Percentiles rank a stretch among this genome's conserved stretches.
Conservation (phyloP, 2,888 invertebrate species). For the Danaus chrysippus region DNA sequence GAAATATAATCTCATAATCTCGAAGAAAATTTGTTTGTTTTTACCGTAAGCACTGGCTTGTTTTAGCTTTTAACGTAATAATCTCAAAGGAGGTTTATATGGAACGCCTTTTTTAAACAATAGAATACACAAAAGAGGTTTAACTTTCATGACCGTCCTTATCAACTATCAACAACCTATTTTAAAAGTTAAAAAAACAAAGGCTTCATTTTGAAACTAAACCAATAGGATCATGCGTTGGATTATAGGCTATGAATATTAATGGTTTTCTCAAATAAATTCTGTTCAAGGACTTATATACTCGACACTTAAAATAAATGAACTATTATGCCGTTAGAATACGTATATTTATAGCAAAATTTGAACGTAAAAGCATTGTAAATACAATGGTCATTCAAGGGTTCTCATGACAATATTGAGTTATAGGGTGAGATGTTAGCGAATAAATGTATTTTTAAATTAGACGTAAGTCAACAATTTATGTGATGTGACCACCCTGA, state of each 20-base stretch:
- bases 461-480: conserved; percentile 55
- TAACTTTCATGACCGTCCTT: not conserved
- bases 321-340: too few species aligned
- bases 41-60: too few species aligned
- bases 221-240: not conserved
- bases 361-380: too few species aligned
- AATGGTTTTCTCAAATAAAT: conserved; percentile 13
- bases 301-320: conserved; percentile 25
- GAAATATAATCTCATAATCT: conserved; percentile 8
- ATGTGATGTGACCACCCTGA: conserved; percentile 61
- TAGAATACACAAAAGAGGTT: not conserved
- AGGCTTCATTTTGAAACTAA: not conserved
- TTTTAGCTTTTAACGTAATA: too few species aligned
- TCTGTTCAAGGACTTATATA: conserved; percentile 17
- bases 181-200: too few species aligned
- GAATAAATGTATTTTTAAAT: conserved; percentile 58
- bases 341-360: too few species aligned
- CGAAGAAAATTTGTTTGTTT: too few species aligned
- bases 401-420: conserved; percentile 31
- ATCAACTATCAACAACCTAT: not conserved
- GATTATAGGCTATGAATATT: conserved; percentile 15
- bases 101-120: not conserved
- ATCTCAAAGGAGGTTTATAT: not conserved
- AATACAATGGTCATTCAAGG: too few species aligned
- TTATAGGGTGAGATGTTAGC: conserved; percentile 54